Conservation (phyloP, 2,113 vertebrate genomes). For the Pycnonotus jocosus region DNA sequence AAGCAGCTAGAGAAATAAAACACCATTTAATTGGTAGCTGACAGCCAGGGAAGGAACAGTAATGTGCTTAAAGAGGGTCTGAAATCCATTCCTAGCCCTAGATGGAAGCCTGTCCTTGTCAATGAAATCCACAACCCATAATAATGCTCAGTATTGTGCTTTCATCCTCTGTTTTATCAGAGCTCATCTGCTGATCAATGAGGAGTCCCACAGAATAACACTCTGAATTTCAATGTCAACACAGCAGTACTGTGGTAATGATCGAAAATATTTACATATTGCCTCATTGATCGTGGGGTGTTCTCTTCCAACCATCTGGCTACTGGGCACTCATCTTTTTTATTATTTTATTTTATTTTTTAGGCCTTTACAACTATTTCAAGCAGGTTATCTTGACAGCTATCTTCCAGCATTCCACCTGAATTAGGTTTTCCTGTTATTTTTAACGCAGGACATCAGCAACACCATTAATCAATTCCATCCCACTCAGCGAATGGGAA, state of each 20-base stretch:
- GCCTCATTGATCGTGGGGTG: constrained; percentile 45
- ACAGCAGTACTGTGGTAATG: constrained; percentile 40
- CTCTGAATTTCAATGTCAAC: constrained; percentile 49
- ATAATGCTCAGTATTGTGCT: background rate
- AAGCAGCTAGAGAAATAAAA: constrained; percentile 20
- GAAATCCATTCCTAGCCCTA: background rate
- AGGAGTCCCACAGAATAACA: constrained; percentile 29
- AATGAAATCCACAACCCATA: background rate
- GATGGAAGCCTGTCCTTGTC: background rate
- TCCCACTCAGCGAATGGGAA: background rate
- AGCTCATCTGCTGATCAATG: constrained; percentile 21
- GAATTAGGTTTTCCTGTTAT: background rate
- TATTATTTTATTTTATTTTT: background rate
- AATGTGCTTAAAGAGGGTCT: background rate
- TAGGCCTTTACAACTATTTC: background rate
- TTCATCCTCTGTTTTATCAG: background rate
- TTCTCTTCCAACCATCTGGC: constrained; percentile 69
- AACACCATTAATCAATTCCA: background rate
- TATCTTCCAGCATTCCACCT: background rate
- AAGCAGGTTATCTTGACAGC: background rate
- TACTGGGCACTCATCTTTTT: constrained; percentile 9
- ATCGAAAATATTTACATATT: constrained; percentile 68
- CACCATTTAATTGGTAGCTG: background rate
- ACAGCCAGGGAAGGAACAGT: background rate
- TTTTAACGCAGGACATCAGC: background rate